Percentiles rank a stretch among this genome's conserved stretches.
Conservation (phyloP, 2,113 vertebrate species). For the Malurus elegans region DNA sequence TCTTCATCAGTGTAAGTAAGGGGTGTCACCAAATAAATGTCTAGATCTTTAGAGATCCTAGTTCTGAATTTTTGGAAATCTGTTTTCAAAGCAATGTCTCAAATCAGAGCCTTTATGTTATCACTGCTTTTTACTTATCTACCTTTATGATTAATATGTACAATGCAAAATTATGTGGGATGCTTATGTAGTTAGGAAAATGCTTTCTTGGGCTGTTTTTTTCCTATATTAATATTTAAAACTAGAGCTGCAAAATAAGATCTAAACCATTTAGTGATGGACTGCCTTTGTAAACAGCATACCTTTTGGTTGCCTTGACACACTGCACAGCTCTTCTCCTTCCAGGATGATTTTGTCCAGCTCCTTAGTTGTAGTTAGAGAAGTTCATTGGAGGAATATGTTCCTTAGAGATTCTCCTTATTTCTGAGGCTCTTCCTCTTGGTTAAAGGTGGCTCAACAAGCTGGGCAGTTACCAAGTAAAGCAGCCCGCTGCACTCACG, state of each 20-base stretch:
- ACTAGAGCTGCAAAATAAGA: constrained; percentile 79
- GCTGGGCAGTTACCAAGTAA: constrained; percentile 75
- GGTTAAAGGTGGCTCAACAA: constrained; percentile 76
- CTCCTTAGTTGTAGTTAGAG: constrained; percentile 63
- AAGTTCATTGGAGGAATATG: constrained; percentile 57
- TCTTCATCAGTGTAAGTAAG: constrained; percentile 31
- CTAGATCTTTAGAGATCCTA: background rate
- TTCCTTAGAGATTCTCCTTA: constrained; percentile 65
- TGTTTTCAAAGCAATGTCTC: constrained; percentile 19
- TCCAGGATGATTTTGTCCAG: constrained; percentile 40
- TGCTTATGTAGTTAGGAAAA: constrained; percentile 73
- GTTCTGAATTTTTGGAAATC: background rate
- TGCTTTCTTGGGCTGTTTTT: constrained; percentile 64
- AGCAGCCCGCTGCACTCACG: constrained; percentile 74
- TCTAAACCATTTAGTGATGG: constrained; percentile 67
- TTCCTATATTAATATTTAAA: constrained; percentile 44
- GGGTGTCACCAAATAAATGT: constrained; percentile 30
- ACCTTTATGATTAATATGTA: constrained; percentile 38
- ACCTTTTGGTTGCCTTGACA: constrained; percentile 49
- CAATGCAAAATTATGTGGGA: constrained; percentile 46
- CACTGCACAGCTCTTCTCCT: constrained; percentile 57
- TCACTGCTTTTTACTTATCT: constrained; percentile 67
- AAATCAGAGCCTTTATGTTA: constrained; percentile 49
- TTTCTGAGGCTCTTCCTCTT: constrained; percentile 73
- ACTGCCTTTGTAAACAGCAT: constrained; percentile 50